Percentiles rank a stretch among this genome's conserved stretches.
phyloP scores from a whole-genome alignment of 2,888 invertebrate genomes.

The Yponomeuta sedellus region DNA sequence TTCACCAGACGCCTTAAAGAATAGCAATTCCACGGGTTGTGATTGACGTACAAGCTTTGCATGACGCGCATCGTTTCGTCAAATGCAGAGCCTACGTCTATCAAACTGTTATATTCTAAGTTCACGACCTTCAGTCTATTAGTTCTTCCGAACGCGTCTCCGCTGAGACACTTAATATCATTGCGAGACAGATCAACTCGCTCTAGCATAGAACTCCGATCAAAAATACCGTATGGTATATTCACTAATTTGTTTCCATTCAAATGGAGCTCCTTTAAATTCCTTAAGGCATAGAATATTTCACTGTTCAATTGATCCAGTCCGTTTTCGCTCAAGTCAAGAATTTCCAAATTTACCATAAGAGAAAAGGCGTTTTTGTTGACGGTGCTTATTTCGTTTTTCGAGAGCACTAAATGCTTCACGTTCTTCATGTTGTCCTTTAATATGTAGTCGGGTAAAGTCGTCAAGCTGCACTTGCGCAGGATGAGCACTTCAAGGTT shows the following conservation, averaged over 20 bases:
- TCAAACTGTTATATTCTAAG: not conserved
- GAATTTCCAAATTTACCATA: conserved; percentile 41
- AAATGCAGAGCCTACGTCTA: not conserved
- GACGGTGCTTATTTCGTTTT: conserved; percentile 44
- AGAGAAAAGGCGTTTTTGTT: conserved; percentile 31
- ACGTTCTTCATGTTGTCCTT: conserved; percentile 43
- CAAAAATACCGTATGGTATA: conserved; percentile 32
- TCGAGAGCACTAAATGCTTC: conserved; percentile 42
- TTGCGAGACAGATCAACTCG: conserved; percentile 52
- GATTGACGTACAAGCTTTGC: conserved; percentile 50
- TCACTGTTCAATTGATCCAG: conserved; percentile 42
- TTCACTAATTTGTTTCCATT: conserved; percentile 39
- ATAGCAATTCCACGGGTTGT: conserved; percentile 65
- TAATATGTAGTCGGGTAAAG: conserved; percentile 45
- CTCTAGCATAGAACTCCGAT: conserved; percentile 42
- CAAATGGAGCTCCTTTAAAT: conserved; percentile 42
- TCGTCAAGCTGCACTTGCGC: conserved; percentile 39
- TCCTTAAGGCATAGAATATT: conserved; percentile 42
- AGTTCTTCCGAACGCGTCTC: not conserved
- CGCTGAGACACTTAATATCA: conserved; percentile 17
- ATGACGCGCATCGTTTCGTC: conserved; percentile 21
- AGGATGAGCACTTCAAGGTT: conserved; percentile 35
- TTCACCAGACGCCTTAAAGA: conserved; percentile 48
- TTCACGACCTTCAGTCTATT: not conserved
- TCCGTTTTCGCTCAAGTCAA: conserved; percentile 47